A percentile compares a stretch with the other conserved stretches of the same genome.
Evolutionary conservation across 1,140 invertebrate genomes (phyloP).

Genomic region (Agrilus planipennis): DNA sequence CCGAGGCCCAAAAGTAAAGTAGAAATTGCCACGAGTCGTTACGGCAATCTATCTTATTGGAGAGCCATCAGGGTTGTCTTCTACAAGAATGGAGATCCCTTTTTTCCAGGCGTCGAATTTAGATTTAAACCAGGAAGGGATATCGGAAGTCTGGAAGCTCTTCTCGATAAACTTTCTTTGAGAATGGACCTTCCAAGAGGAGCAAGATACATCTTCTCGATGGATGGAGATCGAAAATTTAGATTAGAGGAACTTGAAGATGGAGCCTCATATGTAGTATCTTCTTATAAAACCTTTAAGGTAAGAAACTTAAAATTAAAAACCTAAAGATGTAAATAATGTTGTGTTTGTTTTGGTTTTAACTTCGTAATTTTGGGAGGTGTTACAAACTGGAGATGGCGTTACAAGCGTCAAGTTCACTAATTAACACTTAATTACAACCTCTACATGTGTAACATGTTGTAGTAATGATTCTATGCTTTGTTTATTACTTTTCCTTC

Average conservation of each 20-base stretch:
- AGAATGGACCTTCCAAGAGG: conserved; percentile 71
- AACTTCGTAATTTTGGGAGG: too few species aligned
- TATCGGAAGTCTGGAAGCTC: conserved; percentile 72
- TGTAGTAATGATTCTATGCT: too few species aligned
- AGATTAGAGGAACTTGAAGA: conserved; percentile 78
- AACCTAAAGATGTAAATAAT: too few species aligned
- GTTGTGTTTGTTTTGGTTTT: too few species aligned
- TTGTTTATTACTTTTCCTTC: too few species aligned
- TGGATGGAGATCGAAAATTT: conserved; percentile 75
- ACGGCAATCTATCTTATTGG: conserved; percentile 76
- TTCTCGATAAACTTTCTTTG: conserved; percentile 72
- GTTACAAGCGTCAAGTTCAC: too few species aligned
- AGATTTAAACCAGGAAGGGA: conserved; percentile 80
- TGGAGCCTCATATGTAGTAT: conserved; percentile 82
- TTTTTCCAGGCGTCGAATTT: conserved; percentile 79
- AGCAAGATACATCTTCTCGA: conserved; percentile 79
- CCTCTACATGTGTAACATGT: too few species aligned
- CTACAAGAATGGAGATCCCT: conserved; percentile 87
- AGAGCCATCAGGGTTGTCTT: conserved; percentile 75
- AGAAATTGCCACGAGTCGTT: conserved; percentile 37
- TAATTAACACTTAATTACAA: too few species aligned
- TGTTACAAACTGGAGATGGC: too few species aligned
- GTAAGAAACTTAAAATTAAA: too few species aligned
- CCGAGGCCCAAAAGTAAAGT: conserved; percentile 31
- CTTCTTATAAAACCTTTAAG: conserved; percentile 86